These are phyloP conservation scores for Sebastes cheni DNA, from an alignment of 2,797 vertebrate genomes.

Conservation along the genomic window DNA sequence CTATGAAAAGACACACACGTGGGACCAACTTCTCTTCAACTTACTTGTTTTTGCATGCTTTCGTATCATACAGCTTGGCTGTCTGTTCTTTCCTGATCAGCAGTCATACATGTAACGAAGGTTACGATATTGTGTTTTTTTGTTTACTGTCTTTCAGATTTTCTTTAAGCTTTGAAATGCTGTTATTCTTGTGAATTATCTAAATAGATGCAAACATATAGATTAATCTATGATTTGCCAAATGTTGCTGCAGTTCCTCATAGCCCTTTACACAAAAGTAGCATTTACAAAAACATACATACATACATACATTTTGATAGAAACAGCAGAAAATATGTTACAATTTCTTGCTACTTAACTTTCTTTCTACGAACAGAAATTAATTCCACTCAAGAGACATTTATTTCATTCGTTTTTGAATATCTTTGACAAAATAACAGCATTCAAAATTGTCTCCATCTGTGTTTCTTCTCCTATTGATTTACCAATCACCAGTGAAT, in stretches of 20 bases:
- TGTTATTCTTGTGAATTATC: background rate
- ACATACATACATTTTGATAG: background rate
- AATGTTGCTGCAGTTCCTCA: background rate
- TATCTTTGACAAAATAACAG: background rate
- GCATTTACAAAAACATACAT: background rate
- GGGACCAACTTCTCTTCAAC: background rate
- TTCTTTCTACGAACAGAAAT: background rate
- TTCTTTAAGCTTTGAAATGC: background rate
- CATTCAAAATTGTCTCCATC: background rate
- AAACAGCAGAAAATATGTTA: background rate
- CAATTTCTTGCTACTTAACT: background rate
- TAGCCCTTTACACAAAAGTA: background rate
- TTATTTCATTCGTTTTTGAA: background rate
- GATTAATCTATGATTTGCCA: background rate
- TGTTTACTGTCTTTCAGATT: background rate
- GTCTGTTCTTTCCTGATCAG: background rate
- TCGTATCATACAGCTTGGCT: background rate
- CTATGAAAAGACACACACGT: constrained; percentile 8
- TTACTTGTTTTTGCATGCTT: background rate
- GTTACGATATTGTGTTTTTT: background rate
- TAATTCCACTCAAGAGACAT: background rate
- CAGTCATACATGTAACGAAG: background rate
- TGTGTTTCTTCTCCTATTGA: background rate
- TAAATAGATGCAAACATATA: background rate
- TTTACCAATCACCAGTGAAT: constrained; percentile 11